phyloP scores from a whole-genome alignment of 2,797 vertebrate species.

The Brachyalestes nurse region DNA sequence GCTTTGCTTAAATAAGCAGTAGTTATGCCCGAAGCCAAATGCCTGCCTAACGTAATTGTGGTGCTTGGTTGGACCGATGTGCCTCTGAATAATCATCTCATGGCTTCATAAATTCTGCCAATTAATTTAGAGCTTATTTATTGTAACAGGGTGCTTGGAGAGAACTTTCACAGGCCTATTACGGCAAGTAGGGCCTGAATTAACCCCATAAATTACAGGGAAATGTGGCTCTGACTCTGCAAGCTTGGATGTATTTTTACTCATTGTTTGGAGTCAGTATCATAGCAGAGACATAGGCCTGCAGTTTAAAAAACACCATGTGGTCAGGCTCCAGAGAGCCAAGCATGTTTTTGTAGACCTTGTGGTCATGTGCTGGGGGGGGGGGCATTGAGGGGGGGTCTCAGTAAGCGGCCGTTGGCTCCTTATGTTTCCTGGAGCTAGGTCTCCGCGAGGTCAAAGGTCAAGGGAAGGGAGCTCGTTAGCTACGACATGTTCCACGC shows the following conservation, averaged over 20 bases:
- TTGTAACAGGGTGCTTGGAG: conserved; percentile 62
- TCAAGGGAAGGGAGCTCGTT: conserved; percentile 78
- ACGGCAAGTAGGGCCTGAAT: conserved; percentile 56
- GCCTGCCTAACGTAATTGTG: conserved; percentile 62
- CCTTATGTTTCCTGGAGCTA: conserved; percentile 69
- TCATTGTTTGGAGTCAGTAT: conserved; percentile 23
- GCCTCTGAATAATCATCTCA: conserved; percentile 62
- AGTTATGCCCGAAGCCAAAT: conserved; percentile 58
- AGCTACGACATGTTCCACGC: conserved; percentile 66
- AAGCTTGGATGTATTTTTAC: conserved; percentile 40
- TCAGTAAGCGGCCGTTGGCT: conserved; percentile 59
- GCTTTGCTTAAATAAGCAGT: conserved; percentile 57
- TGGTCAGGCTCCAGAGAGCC: conserved; percentile 62
- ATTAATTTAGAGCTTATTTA: conserved; percentile 71
- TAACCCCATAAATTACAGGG: conserved; percentile 55
- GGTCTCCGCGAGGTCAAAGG: conserved; percentile 75
- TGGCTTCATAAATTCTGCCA: conserved; percentile 67
- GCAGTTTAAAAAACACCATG: conserved; percentile 64
- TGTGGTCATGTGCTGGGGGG: conserved; percentile 71
- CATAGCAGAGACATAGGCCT: conserved; percentile 11
- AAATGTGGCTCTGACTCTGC: not conserved
- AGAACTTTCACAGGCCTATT: conserved; percentile 48
- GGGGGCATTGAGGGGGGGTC: conserved; percentile 48
- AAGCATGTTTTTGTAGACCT: conserved; percentile 76
- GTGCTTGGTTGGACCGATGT: conserved; percentile 35